A percentile compares a stretch with the other conserved stretches of the same genome.
Evolutionary conservation across 2,888 invertebrate species (phyloP).

Genomic region (Microctonus brassicae): DNA sequence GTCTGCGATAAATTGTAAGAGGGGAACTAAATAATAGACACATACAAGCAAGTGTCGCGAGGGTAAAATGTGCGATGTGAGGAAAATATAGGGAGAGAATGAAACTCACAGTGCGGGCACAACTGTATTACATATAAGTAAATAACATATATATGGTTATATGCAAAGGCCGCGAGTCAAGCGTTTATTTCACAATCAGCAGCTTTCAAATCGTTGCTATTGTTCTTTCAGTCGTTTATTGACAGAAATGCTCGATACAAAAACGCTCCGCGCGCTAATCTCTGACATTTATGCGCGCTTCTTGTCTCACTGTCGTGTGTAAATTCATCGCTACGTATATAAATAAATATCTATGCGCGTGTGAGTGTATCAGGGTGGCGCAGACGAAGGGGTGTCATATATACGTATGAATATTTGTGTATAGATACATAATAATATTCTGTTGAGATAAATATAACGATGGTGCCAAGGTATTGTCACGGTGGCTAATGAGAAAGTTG

Average conservation of each 20-base stretch:
- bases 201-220: slow-evolving; percentile 63
- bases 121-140: not conserved
- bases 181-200: slow-evolving; percentile 67
- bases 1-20: not conserved
- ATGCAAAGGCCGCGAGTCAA: slow-evolving; percentile 43
- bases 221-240: slow-evolving; percentile 60
- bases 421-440: not conserved
- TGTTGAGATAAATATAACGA: slow-evolving; percentile 1
- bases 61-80: not conserved
- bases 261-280: slow-evolving; percentile 62
- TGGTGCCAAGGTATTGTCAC: slow-evolving; percentile 61
- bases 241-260: slow-evolving; percentile 67
- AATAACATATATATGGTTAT: too few relatives aligned
- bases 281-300: slow-evolving; percentile 64
- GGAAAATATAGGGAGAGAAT: slow-evolving; percentile 27
- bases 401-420: not conserved
- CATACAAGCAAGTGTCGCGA: not conserved
- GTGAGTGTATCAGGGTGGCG: not conserved
- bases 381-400: not conserved
- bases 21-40: not conserved
- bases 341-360: not conserved
- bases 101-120: slow-evolving; percentile 35
- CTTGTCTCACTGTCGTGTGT: slow-evolving; percentile 38
- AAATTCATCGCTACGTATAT: slow-evolving; percentile 31
- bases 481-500: slow-evolving; percentile 67